Evolutionary conservation across 2,113 vertebrate species (phyloP).

Genomic region (Tyrannus savana): DNA sequence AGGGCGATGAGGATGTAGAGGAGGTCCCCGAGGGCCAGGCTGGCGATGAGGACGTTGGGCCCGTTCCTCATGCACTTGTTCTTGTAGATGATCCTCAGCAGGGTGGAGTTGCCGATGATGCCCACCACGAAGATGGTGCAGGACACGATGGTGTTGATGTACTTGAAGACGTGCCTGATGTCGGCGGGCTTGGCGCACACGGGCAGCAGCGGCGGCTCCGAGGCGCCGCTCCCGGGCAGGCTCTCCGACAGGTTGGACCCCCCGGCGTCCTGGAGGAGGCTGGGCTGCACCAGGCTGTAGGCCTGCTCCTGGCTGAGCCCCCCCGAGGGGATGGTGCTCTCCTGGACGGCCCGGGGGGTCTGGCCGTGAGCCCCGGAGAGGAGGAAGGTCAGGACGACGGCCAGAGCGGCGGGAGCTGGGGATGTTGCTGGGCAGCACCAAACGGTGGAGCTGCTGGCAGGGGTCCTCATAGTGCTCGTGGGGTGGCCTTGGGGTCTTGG

Average conservation of each 20-base stretch:
- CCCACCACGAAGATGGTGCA: conserved; percentile 89
- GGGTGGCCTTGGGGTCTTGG: neutral
- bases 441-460: fast-evolving
- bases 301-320: neutral
- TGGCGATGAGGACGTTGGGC: conserved; percentile 89
- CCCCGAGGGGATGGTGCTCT: neutral
- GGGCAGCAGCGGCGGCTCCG: conserved; percentile 63
- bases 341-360: neutral
- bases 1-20: conserved; percentile 90
- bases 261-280: neutral
- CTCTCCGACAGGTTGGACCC: neutral
- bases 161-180: conserved; percentile 86
- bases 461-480: fast-evolving
- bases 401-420: neutral
- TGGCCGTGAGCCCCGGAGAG: neutral
- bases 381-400: conserved; percentile 23
- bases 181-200: conserved; percentile 80
- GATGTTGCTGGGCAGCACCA: fast-evolving
- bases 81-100: conserved; percentile 91
- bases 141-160: conserved; percentile 88
- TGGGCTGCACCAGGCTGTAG: neutral
- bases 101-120: conserved; percentile 88
- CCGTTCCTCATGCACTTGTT: conserved; percentile 95
- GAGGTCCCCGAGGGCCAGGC: conserved; percentile 88
- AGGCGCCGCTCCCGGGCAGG: neutral